Conservation (phyloP, 2,888 invertebrate genomes). For the Rhabditoides inermis region DNA sequence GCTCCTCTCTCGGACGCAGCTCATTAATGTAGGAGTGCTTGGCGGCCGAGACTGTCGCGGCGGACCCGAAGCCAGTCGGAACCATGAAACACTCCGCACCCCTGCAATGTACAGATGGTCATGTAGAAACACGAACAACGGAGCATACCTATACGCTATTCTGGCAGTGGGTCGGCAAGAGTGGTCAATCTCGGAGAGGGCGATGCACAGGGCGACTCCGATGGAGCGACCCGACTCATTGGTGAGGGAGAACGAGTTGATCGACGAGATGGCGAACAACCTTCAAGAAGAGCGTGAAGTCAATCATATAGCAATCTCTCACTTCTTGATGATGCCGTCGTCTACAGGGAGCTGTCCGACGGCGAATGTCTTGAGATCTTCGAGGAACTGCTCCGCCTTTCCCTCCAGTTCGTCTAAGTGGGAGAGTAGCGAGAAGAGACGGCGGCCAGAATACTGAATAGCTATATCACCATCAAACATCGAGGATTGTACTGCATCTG, state of each 20-base stretch:
- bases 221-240: slow-evolving; percentile 16
- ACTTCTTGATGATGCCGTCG: not conserved
- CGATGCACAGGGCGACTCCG: slow-evolving; percentile 29
- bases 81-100: slow-evolving; percentile 10
- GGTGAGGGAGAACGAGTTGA: slow-evolving; percentile 15
- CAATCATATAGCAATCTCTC: not conserved
- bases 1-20: slow-evolving; percentile 10
- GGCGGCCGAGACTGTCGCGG: slow-evolving; percentile 8
- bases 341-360: not conserved
- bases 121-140: not conserved
- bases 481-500: too few species aligned
- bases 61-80: slow-evolving; percentile 2
- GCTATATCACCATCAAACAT: too few species aligned
- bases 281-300: not conserved
- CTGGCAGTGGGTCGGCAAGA: slow-evolving; percentile 27
- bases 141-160: slow-evolving; percentile 11
- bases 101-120: not conserved
- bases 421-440: not conserved
- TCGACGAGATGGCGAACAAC: slow-evolving; percentile 13
- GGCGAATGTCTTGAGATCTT: slow-evolving; percentile 1
- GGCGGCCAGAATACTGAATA: too few species aligned
- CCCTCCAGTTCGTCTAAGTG: not conserved
- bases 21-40: slow-evolving; percentile 27
- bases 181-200: slow-evolving; percentile 24
- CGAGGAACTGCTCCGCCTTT: not conserved